phyloP scores from a whole-genome alignment of 1,140 invertebrate species.

The Penaeus vannamei region DNA sequence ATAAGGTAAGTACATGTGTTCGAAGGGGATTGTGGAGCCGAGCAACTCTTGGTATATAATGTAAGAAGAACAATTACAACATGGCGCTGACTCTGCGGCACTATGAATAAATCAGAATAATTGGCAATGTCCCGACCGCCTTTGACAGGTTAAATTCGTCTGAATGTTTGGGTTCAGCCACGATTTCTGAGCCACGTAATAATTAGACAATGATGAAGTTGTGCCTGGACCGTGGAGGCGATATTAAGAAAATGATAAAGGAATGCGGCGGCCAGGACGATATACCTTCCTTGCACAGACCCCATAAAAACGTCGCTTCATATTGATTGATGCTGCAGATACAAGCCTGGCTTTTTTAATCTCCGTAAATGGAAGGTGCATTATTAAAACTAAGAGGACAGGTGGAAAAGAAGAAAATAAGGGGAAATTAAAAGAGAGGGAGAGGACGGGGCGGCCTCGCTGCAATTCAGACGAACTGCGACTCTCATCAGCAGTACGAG shows the following conservation, averaged over 20 bases:
- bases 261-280: constrained; percentile 48
- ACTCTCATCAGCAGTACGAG: too few relatives aligned
- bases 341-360: constrained; percentile 47
- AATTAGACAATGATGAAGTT: constrained; percentile 66
- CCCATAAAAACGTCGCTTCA: constrained; percentile 49
- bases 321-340: constrained; percentile 51
- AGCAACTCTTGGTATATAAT: constrained; percentile 44
- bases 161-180: constrained; percentile 62
- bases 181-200: constrained; percentile 63
- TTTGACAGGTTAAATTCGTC: constrained; percentile 65
- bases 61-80: constrained; percentile 59
- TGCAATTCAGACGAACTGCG: too few relatives aligned
- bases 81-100: constrained; percentile 50
- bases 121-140: constrained; percentile 54
- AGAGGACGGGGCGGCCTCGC: background rate
- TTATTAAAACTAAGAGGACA: constrained; percentile 22
- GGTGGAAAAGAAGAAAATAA: background rate
- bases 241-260: constrained; percentile 66
- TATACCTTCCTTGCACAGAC: constrained; percentile 39
- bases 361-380: constrained; percentile 44
- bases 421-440: constrained; percentile 27
- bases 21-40: background rate
- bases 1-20: too few relatives aligned
- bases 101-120: constrained; percentile 65
- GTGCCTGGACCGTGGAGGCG: constrained; percentile 44